Conservation (phyloP, 1,140 invertebrate genomes). For the Sinella curviseta region DNA sequence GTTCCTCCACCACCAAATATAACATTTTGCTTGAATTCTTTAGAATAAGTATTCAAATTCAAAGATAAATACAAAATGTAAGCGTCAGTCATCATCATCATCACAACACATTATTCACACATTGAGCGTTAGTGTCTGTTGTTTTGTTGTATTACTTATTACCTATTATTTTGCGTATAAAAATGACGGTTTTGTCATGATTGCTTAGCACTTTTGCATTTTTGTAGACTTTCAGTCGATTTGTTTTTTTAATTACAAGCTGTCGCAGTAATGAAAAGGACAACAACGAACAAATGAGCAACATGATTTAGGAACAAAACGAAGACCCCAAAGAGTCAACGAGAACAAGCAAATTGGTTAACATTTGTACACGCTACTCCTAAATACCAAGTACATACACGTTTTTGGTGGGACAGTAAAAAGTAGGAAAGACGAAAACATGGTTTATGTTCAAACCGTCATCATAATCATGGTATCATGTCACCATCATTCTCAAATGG, state of each 20-base stretch:
- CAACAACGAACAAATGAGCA: background rate
- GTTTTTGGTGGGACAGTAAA: conserved; percentile 13
- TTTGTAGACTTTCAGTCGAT: background rate
- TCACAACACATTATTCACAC: too few relatives aligned
- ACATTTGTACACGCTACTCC: background rate
- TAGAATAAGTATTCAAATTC: too few relatives aligned
- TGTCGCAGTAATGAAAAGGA: background rate
- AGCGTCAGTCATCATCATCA: too few relatives aligned
- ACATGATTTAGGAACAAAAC: background rate
- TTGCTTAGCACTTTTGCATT: background rate
- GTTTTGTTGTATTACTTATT: background rate
- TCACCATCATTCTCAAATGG: background rate
- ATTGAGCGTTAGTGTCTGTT: too few relatives aligned
- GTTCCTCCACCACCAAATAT: too few relatives aligned
- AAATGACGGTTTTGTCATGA: background rate
- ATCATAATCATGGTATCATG: background rate
- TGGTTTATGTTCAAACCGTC: background rate
- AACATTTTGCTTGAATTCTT: too few relatives aligned
- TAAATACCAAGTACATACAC: too few relatives aligned
- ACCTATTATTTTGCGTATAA: background rate
- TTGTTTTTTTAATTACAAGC: background rate
- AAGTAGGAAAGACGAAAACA: background rate
- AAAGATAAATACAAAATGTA: too few relatives aligned
- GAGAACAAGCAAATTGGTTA: background rate
- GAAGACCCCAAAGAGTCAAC: background rate